Evolutionary conservation across 2,113 vertebrate species (phyloP), one percentile per base, ranked within the genome.

Genomic region (Pyrgilauda ruficollis): DNA sequence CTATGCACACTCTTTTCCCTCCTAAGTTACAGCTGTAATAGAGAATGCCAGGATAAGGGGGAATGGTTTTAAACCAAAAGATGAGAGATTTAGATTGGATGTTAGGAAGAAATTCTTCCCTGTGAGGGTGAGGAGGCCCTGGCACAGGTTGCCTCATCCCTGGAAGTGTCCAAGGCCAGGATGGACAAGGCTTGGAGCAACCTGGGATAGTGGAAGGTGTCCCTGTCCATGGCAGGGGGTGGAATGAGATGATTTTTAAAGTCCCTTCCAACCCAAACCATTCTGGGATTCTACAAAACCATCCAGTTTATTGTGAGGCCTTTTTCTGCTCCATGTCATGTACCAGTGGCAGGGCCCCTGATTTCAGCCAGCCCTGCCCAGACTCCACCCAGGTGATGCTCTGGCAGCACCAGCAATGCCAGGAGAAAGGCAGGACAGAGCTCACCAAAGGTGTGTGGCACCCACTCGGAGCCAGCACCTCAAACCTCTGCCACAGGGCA

Each of bases 51-150:
- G 41, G 41, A 55, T 47, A 55, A 49, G 41, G 24, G 18, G 12
- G 10, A 23, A 76, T 13, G 15, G 12, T 55, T 62, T 55, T 13
- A 62, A 31, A 53, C 17, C 27, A 7, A 62, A 76, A 61, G 7
- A 47, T 0, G 0, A 49, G 41, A 55, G 21, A 53, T 55, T 62
- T 76, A 27, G 24, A 31, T 21, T 1, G 1, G 17, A 26, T 75
- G 14, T 13, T 15, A 26, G 6, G 30, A 41, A 41, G 41, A 7
- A 83, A 61, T 61, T 1, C 5, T 15, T 41, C 11, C 9, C 39
- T 55, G 17, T 18, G 28, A 68, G n/a, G 39, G 30, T 7, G 24
- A 8, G 1, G 2, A 83, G 30, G 62, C 20, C 62, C 11, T 53
- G 69, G n/a, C 30, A 30, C 20, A 82, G 44, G 37, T 0, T 68